Conservation (phyloP, 2,113 vertebrate genomes). For the Sebastes schlegelii region DNA sequence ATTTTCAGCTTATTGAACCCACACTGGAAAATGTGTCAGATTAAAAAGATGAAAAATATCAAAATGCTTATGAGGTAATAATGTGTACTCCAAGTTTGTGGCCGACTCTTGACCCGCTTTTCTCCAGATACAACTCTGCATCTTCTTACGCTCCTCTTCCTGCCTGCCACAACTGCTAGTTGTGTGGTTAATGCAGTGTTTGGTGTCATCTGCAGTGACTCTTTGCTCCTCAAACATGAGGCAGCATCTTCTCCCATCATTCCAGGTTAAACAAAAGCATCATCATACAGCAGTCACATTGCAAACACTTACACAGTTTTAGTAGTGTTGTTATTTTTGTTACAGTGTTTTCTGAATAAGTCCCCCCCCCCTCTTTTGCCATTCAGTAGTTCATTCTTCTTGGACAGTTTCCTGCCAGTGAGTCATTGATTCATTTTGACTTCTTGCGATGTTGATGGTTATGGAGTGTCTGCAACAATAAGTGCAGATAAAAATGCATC, state of each 20-base stretch:
- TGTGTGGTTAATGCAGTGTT: constrained; percentile 29
- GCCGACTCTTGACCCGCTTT: constrained; percentile 29
- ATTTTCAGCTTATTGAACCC: not conserved
- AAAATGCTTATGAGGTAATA: not conserved
- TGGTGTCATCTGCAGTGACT: constrained; percentile 30
- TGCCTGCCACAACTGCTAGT: not conserved
- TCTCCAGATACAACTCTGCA: not conserved
- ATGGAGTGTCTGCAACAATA: not conserved
- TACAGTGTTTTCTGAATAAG: constrained; percentile 13
- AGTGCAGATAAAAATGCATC: constrained; percentile 4
- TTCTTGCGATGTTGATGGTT: constrained; percentile 14
- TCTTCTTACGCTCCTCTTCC: constrained; percentile 40
- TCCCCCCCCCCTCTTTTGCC: constrained; percentile 4
- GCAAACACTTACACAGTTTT: not conserved
- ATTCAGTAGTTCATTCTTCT: constrained; percentile 13
- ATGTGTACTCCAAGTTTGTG: not conserved
- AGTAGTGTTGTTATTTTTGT: not conserved
- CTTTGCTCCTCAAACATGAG: constrained; percentile 19
- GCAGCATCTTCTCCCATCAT: not conserved
- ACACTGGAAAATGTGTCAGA: not conserved
- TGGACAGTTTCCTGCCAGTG: constrained; percentile 16
- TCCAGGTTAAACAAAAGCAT: not conserved
- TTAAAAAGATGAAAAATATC: not conserved
- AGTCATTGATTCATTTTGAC: constrained; percentile 30
- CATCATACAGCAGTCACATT: constrained; percentile 7